A percentile compares a stretch with the other conserved stretches of the same genome.
Conservation (phyloP, 1,140 invertebrate genomes). For the Charaxes varanes region DNA sequence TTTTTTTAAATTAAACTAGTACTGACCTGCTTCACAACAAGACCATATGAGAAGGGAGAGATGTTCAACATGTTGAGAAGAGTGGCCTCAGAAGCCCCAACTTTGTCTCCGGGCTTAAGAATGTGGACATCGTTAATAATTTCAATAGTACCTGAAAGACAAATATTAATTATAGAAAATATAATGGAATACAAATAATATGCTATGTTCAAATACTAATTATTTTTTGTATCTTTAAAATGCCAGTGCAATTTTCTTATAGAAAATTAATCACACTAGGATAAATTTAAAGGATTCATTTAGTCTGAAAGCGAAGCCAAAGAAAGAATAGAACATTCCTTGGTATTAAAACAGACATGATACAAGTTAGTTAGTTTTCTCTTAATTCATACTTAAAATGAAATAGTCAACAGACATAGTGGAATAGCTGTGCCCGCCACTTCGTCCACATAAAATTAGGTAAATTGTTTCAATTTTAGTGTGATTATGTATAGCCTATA, state of each 20-base stretch:
- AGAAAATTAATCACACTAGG: conserved; percentile 46
- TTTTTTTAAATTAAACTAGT: too few relatives aligned
- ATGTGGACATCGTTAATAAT: conserved; percentile 99
- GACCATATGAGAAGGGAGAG: conserved; percentile 99
- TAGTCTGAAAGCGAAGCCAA: conserved; percentile 66
- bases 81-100: conserved; percentile 98
- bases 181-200: neutral
- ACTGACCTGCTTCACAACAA: conserved; percentile 87
- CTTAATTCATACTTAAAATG: too few relatives aligned
- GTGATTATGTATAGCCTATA: too few relatives aligned
- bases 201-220: neutral
- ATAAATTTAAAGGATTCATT: conserved; percentile 55
- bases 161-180: neutral
- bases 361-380: too few relatives aligned
- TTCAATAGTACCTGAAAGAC: conserved; percentile 95
- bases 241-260: conserved; percentile 45
- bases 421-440: too few relatives aligned
- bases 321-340: conserved; percentile 23
- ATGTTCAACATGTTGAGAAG: conserved; percentile 99
- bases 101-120: conserved; percentile 96
- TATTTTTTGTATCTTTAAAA: conserved; percentile 28
- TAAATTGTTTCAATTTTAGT: too few relatives aligned
- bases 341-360: conserved; percentile 56
- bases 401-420: too few relatives aligned
- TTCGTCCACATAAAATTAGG: too few relatives aligned